These are phyloP conservation scores for Tetragonula carbonaria DNA, from an alignment of 2,888 invertebrate species.

Conservation along the genomic window DNA sequence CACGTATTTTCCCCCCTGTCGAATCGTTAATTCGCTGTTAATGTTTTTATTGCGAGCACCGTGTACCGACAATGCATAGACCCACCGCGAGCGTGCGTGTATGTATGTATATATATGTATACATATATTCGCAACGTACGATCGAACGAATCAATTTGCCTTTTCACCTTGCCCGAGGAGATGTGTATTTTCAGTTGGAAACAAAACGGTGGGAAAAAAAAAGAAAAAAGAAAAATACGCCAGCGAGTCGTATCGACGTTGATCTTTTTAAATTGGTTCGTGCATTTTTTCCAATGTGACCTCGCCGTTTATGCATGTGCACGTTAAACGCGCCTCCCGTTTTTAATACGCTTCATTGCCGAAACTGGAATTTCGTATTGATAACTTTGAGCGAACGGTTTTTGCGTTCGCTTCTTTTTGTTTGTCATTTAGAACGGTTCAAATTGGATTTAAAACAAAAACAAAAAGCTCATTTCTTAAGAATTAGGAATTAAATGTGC, in stretches of 20 bases:
- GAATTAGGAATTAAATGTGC: too few relatives aligned
- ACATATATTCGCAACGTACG: slow-evolving; percentile 16
- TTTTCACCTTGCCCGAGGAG: slow-evolving; percentile 42
- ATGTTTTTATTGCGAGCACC: slow-evolving; percentile 60
- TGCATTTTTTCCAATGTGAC: slow-evolving; percentile 13
- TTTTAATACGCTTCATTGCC: neutral
- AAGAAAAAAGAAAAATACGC: slow-evolving; percentile 23
- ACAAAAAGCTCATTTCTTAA: too few relatives aligned
- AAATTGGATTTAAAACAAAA: too few relatives aligned
- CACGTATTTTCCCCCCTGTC: slow-evolving; percentile 14
- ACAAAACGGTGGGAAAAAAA: slow-evolving; percentile 40
- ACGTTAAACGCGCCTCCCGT: neutral
- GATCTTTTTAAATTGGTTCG: slow-evolving; percentile 30
- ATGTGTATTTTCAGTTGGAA: slow-evolving; percentile 36
- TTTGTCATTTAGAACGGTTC: too few relatives aligned
- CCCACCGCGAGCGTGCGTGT: neutral
- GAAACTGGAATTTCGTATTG: neutral
- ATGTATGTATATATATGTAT: neutral
- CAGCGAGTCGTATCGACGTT: slow-evolving; percentile 5
- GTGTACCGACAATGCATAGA: slow-evolving; percentile 17
- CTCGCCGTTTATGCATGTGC: slow-evolving; percentile 3
- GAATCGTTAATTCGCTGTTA: slow-evolving; percentile 45
- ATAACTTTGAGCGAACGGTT: too few relatives aligned
- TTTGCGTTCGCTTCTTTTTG: too few relatives aligned
- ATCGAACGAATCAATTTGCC: slow-evolving; percentile 44